Evolutionary conservation across 2,888 invertebrate species (phyloP).

Genomic region (Digitonthophagus gazella): DNA sequence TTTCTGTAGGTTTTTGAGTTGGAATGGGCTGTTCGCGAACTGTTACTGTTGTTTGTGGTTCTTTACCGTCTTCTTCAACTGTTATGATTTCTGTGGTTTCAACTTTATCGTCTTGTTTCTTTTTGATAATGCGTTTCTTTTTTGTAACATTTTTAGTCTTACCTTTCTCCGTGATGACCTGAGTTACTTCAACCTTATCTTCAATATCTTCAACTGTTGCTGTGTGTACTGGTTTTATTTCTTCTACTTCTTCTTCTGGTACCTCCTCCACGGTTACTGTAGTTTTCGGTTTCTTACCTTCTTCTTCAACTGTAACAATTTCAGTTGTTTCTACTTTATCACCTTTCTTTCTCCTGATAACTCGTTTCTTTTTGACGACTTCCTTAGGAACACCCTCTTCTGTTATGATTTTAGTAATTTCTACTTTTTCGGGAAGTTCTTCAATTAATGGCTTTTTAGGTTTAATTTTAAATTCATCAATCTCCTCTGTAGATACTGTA

Average conservation of each 20-base stretch:
- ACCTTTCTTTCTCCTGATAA: constrained; percentile 48
- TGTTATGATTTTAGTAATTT: constrained; percentile 41
- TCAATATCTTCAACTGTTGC: constrained; percentile 33
- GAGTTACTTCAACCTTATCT: constrained; percentile 47
- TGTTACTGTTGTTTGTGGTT: constrained; percentile 39
- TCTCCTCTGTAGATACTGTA: constrained; percentile 38
- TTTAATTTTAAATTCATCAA: constrained; percentile 25
- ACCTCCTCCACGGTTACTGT: constrained; percentile 49
- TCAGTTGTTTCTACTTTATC: constrained; percentile 51
- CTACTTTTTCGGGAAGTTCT: constrained; percentile 43
- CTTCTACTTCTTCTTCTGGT: constrained; percentile 35
- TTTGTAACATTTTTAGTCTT: constrained; percentile 39
- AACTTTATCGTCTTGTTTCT: constrained; percentile 45
- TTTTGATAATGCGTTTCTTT: constrained; percentile 44
- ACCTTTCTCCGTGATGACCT: constrained; percentile 36
- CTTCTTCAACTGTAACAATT: constrained; percentile 47
- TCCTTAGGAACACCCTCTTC: constrained; percentile 48
- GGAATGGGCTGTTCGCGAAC: constrained; percentile 39
- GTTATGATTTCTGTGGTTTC: constrained; percentile 44
- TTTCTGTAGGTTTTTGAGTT: constrained; percentile 31
- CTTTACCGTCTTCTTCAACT: constrained; percentile 40
- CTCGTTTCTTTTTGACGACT: constrained; percentile 42
- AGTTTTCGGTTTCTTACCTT: constrained; percentile 50
- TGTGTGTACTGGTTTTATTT: constrained; percentile 34
- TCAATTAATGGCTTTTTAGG: constrained; percentile 26